Evolutionary conservation across 2,113 vertebrate species (phyloP).

Genomic region (Clarias batrachus): DNA sequence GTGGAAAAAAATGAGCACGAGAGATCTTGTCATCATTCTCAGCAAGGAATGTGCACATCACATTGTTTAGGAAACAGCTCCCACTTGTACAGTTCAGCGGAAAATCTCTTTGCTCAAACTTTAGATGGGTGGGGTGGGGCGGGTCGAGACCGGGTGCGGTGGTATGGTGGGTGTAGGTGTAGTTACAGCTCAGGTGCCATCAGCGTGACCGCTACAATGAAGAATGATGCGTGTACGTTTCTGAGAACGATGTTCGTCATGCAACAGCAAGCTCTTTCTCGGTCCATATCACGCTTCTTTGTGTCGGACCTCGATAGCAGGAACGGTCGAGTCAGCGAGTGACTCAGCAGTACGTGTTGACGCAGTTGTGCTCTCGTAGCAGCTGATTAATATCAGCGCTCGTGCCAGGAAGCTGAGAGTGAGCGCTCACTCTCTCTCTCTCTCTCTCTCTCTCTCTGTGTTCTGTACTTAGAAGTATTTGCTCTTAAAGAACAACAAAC

Average conservation of each 20-base stretch:
- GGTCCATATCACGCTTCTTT: slow-evolving; percentile 6
- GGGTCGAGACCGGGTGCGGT: no score
- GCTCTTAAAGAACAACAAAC: neutral
- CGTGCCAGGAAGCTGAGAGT: neutral
- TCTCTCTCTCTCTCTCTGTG: neutral
- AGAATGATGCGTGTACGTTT: slow-evolving; percentile 33
- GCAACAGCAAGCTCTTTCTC: slow-evolving; percentile 16
- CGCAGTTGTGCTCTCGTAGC: neutral
- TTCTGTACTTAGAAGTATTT: neutral
- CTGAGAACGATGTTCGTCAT: slow-evolving; percentile 36
- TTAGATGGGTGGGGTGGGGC: neutral
- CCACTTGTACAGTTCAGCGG: slow-evolving; percentile 22
- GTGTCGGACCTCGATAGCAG: slow-evolving; percentile 3
- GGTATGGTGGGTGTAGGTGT: no score
- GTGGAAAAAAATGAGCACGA: neutral
- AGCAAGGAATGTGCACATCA: slow-evolving; percentile 30
- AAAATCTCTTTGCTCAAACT: slow-evolving; percentile 38
- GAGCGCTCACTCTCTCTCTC: neutral
- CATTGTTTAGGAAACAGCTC: slow-evolving; percentile 38
- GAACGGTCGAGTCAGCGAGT: slow-evolving; percentile 26
- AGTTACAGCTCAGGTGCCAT: neutral
- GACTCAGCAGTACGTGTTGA: slow-evolving; percentile 28
- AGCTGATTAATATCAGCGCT: slow-evolving; percentile 12
- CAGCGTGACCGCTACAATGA: neutral
- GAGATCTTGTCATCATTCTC: slow-evolving; percentile 15